These are phyloP conservation scores for Tyto alba DNA, from an alignment of 2,113 vertebrate species.

Conservation along the genomic window DNA sequence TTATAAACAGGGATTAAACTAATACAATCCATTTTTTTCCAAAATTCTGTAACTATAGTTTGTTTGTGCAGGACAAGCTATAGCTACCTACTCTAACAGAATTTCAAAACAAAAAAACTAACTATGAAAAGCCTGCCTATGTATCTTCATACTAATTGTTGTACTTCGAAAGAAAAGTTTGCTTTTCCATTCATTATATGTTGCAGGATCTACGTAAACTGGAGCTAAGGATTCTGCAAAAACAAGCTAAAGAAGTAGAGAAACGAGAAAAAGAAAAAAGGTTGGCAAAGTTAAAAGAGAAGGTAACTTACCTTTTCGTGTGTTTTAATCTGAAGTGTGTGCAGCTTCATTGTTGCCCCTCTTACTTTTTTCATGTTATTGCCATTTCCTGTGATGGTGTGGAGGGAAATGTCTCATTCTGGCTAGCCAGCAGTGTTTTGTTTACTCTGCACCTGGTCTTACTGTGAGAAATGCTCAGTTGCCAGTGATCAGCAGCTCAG, in stretches of 20 bases:
- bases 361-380: too few relatives aligned
- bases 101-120: not conserved
- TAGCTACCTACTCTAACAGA: not conserved
- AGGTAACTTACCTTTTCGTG: conserved; percentile 64
- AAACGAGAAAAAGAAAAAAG: conserved; percentile 76
- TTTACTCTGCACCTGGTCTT: not conserved
- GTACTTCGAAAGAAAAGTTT: not conserved
- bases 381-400: fast-evolving
- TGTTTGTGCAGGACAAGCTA: not conserved
- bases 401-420: not conserved
- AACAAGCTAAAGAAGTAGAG: conserved; percentile 72
- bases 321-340: not conserved
- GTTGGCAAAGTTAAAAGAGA: conserved; percentile 80
- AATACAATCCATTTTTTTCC: not conserved
- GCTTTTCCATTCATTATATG: not conserved
- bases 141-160: not conserved
- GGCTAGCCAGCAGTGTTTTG: too few relatives aligned
- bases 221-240: conserved; percentile 76
- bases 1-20: not conserved
- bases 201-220: conserved; percentile 83
- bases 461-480: too few relatives aligned
- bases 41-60: not conserved
- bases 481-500: too few relatives aligned
- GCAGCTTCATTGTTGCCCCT: not conserved
- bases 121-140: not conserved